Conservation (phyloP, 2,888 invertebrate genomes). For the Bombyx huttoni region DNA sequence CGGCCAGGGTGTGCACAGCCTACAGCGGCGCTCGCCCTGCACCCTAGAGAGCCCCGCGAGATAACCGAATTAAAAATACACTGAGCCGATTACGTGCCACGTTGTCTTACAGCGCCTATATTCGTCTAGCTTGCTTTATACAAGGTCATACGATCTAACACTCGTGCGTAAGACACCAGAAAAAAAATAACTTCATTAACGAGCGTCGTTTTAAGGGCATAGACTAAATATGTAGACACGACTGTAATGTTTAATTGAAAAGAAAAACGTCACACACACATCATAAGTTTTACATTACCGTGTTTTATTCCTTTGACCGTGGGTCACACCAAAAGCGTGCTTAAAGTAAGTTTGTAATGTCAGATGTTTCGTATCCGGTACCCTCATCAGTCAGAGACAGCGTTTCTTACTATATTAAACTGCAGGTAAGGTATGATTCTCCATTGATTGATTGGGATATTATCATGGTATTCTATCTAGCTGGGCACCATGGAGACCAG, state of each 20-base stretch:
- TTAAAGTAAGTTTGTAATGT: no score
- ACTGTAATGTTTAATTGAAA: neutral
- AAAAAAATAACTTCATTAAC: slow-evolving; percentile 55
- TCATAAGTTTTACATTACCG: no score
- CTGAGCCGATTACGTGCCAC: slow-evolving; percentile 11
- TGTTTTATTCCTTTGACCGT: no score
- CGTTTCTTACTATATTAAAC: no score
- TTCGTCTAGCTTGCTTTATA: slow-evolving; percentile 26
- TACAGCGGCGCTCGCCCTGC: slow-evolving; percentile 16
- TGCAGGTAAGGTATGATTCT: no score
- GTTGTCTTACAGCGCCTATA: slow-evolving; percentile 30
- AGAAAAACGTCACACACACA: neutral
- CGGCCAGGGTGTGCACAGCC: no score
- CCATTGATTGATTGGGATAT: no score
- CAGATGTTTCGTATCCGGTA: no score
- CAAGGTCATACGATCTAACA: slow-evolving; percentile 44
- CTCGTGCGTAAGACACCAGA: slow-evolving; percentile 45
- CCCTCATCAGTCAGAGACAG: no score
- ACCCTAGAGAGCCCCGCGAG: slow-evolving; percentile 39
- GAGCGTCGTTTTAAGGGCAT: slow-evolving; percentile 13
- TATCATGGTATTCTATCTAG: no score
- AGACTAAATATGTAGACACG: neutral
- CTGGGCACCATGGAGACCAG: no score
- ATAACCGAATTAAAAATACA: slow-evolving; percentile 17
- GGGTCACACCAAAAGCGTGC: no score